These are phyloP conservation scores for Hemicrepidius hirtus DNA, from an alignment of 2,888 invertebrate genomes.

Conservation along the genomic window DNA sequence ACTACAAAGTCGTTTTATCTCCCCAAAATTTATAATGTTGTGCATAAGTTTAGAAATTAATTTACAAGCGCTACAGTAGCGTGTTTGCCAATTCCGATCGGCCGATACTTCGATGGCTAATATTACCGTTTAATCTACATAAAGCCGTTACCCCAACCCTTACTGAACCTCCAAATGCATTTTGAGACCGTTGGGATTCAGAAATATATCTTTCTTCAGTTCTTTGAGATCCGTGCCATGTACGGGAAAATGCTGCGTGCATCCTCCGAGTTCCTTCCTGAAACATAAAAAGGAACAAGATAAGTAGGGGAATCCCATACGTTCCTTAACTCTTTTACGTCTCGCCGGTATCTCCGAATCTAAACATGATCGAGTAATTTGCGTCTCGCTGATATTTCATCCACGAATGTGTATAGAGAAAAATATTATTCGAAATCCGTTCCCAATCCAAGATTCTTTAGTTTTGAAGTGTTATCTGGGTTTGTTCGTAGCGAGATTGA, in stretches of 20 bases:
- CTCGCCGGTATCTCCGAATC: no score
- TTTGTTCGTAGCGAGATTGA: constrained; percentile 2
- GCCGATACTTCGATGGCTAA: constrained; percentile 50
- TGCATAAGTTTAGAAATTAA: constrained; percentile 7
- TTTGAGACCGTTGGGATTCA: constrained; percentile 62
- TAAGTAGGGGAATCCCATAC: no score
- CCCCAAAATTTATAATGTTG: neutral
- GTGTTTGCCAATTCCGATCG: constrained; percentile 55
- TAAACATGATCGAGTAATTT: no score
- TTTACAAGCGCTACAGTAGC: constrained; percentile 48
- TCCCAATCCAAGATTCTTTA: neutral
- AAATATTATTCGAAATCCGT: no score
- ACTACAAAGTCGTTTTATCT: constrained; percentile 1
- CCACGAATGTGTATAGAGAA: no score
- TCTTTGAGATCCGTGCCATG: constrained; percentile 56
- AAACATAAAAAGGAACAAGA: neutral
- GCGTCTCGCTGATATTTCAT: no score
- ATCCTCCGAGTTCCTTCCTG: constrained; percentile 71
- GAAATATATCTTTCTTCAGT: constrained; percentile 61
- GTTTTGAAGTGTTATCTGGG: constrained; percentile 4
- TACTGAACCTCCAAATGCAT: constrained; percentile 44
- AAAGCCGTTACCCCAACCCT: constrained; percentile 52
- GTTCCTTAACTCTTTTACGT: no score
- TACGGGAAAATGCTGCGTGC: constrained; percentile 66
- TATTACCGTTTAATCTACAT: constrained; percentile 58